Conservation (phyloP, 1,140 invertebrate species). For the Ephestia elutella region DNA sequence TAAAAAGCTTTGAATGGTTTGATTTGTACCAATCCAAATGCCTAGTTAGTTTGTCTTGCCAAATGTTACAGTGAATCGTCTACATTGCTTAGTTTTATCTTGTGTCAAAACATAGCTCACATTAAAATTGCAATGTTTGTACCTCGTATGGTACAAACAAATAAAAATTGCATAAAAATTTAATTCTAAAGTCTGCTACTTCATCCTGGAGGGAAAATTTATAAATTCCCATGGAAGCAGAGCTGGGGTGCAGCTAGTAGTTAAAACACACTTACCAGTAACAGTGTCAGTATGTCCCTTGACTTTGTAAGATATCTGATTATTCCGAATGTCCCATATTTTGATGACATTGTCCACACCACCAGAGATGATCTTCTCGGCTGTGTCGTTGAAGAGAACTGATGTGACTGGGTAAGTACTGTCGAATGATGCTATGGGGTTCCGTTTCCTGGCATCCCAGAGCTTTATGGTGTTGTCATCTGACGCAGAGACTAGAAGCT, state of each 20-base stretch:
- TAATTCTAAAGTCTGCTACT: not conserved
- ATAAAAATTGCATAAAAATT: no score
- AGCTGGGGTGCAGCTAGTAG: no score
- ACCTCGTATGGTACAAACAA: no score
- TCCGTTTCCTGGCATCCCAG: conserved; percentile 92
- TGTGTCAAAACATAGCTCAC: not conserved
- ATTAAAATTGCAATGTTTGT: no score
- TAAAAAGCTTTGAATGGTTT: no score
- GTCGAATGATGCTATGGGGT: conserved; percentile 85
- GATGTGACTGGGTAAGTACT: conserved; percentile 90
- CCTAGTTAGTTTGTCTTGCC: no score
- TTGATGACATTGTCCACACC: conserved; percentile 99
- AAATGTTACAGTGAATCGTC: no score
- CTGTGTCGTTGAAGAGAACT: conserved; percentile 96
- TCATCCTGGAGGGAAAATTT: not conserved
- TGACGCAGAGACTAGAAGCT: conserved; percentile 92
- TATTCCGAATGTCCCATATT: conserved; percentile 97
- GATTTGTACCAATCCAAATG: no score
- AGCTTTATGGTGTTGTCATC: conserved; percentile 96
- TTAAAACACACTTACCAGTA: conserved; percentile 86
- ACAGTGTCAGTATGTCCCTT: conserved; percentile 94
- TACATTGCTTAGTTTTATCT: no score
- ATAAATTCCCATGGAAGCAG: no score
- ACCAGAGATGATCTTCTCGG: conserved; percentile 89
- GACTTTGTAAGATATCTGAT: conserved; percentile 89